Evolutionary conservation across 2,113 vertebrate genomes (phyloP).

Genomic region (Mus pahari): DNA sequence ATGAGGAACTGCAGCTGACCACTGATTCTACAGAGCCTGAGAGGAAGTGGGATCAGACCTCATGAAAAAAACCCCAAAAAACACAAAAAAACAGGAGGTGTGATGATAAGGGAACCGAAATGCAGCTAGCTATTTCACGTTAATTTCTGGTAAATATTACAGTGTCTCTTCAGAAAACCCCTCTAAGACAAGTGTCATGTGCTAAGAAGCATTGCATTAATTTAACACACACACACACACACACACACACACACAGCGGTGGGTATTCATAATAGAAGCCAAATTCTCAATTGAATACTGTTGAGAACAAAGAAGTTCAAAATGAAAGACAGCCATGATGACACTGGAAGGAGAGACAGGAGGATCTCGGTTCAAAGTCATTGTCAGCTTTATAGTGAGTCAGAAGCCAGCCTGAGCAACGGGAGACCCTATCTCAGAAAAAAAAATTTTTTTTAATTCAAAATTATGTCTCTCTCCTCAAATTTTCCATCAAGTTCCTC

Average conservation of each 20-base stretch:
- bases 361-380: neutral
- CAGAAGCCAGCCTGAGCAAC: neutral
- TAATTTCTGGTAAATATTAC: neutral
- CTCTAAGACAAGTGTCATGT: neutral
- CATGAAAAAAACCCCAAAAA: conserved; percentile 45
- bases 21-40: neutral
- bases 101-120: neutral
- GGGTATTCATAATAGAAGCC: neutral
- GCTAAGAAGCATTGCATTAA: neutral
- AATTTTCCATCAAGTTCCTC: neutral
- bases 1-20: neutral
- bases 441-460: neutral
- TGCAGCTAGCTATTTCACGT: neutral
- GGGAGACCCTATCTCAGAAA: neutral
- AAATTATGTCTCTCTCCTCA: neutral
- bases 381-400: neutral
- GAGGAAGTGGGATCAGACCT: neutral
- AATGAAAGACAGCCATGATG: neutral
- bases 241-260: neutral
- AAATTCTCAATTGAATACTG: neutral
- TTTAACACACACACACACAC: neutral
- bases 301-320: neutral
- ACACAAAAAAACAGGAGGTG: neutral
- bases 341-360: neutral
- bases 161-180: neutral